A percentile compares a stretch with the other conserved stretches of the same genome.
Evolutionary conservation across 2,888 invertebrate genomes (phyloP).

Genomic region (Copidosoma aretas): DNA sequence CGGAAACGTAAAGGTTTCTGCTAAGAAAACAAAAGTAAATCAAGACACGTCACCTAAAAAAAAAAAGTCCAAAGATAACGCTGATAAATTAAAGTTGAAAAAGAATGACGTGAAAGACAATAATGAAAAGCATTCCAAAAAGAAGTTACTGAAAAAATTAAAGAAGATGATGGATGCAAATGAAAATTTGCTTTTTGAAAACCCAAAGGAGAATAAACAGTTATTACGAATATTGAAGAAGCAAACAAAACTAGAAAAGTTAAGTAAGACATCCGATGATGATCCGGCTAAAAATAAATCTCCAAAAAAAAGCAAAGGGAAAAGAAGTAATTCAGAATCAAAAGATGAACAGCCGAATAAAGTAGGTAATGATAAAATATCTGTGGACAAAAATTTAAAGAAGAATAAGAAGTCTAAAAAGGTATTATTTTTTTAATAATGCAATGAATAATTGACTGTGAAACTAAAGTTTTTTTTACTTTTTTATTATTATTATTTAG

Average conservation of each 20-base stretch:
- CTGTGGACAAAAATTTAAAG: slow-evolving; percentile 3
- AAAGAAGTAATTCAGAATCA: background rate
- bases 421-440: slow-evolving; percentile 18
- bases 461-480: background rate
- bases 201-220: too few species aligned
- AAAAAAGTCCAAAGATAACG: too few species aligned
- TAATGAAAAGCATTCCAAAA: too few species aligned
- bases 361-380: background rate
- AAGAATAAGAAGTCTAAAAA: slow-evolving; percentile 24
- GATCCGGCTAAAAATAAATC: background rate
- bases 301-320: slow-evolving; percentile 4
- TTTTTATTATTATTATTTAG: slow-evolving; percentile 1
- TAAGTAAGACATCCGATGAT: background rate
- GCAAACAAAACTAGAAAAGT: background rate
- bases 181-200: too few species aligned
- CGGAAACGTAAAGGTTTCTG: background rate
- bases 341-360: background rate
- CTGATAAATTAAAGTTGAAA: too few species aligned
- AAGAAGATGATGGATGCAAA: too few species aligned
- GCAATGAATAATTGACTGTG: background rate
- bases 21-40: too few species aligned
- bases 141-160: too few species aligned
- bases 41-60: too few species aligned
- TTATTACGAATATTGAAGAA: background rate
- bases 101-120: too few species aligned